phyloP scores from a whole-genome alignment of 2,888 invertebrate species.

The Adineta ricciae region DNA sequence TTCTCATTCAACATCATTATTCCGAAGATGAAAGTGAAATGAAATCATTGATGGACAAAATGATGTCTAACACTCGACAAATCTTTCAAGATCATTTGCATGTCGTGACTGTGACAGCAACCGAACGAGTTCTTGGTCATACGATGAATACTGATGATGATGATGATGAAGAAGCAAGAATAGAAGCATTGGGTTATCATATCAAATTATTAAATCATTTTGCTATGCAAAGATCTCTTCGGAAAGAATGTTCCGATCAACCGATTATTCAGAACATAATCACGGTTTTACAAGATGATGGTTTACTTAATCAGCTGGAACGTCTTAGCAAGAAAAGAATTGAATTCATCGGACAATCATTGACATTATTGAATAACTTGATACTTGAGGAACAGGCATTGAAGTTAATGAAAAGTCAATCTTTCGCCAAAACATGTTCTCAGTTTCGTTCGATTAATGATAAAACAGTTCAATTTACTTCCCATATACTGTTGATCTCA shows the following conservation, averaged over 20 bases:
- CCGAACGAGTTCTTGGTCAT: too few relatives aligned
- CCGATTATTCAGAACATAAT: not conserved
- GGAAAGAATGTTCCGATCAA: not conserved
- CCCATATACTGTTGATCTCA: not conserved
- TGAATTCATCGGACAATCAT: not conserved
- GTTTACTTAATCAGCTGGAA: not conserved
- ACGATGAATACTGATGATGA: too few relatives aligned
- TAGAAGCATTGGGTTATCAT: not conserved
- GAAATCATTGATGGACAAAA: not conserved
- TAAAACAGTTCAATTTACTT: not conserved
- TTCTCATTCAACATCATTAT: not conserved
- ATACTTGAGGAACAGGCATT: not conserved
- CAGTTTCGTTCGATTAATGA: not conserved
- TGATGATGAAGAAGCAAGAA: not conserved
- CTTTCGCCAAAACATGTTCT: not conserved
- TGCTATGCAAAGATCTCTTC: not conserved
- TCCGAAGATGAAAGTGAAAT: not conserved
- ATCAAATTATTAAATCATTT: slow-evolving; percentile 2
- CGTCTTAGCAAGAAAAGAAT: not conserved
- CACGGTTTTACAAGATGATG: not conserved
- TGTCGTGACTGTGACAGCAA: too few relatives aligned
- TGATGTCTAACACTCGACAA: not conserved
- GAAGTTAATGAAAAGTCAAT: not conserved
- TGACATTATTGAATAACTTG: not conserved
- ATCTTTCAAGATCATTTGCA: not conserved